Base-by-base conservation (phyloP, 2,113 vertebrate genomes). In the Gallinago jamesoni region DNA sequence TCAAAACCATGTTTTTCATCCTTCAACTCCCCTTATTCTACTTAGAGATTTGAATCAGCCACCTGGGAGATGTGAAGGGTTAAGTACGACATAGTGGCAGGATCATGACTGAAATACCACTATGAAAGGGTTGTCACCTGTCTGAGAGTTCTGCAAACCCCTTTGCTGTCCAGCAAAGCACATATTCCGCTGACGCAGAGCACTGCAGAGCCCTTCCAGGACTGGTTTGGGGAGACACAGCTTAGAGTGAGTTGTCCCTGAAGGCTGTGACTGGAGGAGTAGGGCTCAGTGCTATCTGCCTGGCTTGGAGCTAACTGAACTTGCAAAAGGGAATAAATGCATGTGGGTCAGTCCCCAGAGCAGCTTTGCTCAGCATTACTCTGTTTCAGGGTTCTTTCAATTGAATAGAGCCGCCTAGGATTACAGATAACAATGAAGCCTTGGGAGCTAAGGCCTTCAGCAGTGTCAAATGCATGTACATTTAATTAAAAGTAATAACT, bases 401-500 rank as follows among this genome's bases (percentile, higher is more conserved):
- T 56, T 87, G 67, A 86, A 67, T 45, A 0, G 2, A 85, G 35
- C 62, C 50, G 41, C 23, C 79, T 70, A 87, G 75, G 67, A 85
- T 91, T 93, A 79, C n/a, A 76, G 70, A 73, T 85, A 76, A 78
- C 66, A 75, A 55, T 33, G 63, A 93, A 74, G 41, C 31, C n/a
- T 83, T 45, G 16, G 45, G 20, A 96, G 28, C 7, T 70, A 78
- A 75, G 53, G 53, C 53, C 80, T 87, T 87, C 76, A 89, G 22
- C 41, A 48, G 33, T 31, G 28, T 89, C 62, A 93, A 92, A 89
- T 47, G 21, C 31, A 64, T 73, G 64, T 68, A 75, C 33, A 30
- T 89, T 94, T 94, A 93, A 84, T 95, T 84, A 78, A 62, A 90
- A 90, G 69, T 87, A 92, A 19, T 79, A 87, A 75, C 21, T 64